Evolutionary conservation across 2,888 invertebrate genomes (phyloP), one percentile per base, ranked within the genome.

Genomic region (Drosophila paucipuncta): DNA sequence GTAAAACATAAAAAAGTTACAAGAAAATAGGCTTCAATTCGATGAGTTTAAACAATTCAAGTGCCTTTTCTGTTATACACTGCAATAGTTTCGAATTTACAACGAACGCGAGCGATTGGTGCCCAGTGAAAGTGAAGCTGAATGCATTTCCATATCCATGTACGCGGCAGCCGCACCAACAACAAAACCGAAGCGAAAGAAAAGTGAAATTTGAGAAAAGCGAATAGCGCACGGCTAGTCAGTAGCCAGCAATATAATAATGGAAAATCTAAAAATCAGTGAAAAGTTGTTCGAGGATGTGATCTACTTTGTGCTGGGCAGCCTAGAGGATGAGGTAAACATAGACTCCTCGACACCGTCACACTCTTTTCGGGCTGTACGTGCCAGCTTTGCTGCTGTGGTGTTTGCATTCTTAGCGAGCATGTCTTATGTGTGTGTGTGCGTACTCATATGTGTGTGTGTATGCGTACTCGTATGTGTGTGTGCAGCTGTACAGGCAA

Each of bases 291-390:
- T 98, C 94, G 96, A 96, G 93, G 96, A 96, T 94, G 96, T 98
- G 86, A 97, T 96, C 92, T 97, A 96, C 94, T 97, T 96, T 94
- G 94, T 97, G 89, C 96, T 96, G 92, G 97, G 97, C 83, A 96
- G 96, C 93, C 95, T 97, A 88, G 95, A 95, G 85, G 95, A 96
- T 92, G 95, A 96, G 95, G 97, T 96, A 91, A 92, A 71, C 58
- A 47, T 41, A 62, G 22, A 31, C 35, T 62, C 30, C 47, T 41
- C 57, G 28, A 25, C 25, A 55, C 33, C 55, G 28, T 18, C 41
- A 52, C 52, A 47, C 22, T 22, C 54, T 22, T 35, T 16, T 33
- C 22, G 71, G 59, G 70, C 73, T 73, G 70, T 60, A 68, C 52
- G 68, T 74, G 57, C 64, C 57, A 47, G 16, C 47, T 25, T 47